Evolutionary conservation across 1,140 invertebrate genomes (phyloP), one percentile per base, ranked within the genome.

Genomic region (Monochamus saltuarius): DNA sequence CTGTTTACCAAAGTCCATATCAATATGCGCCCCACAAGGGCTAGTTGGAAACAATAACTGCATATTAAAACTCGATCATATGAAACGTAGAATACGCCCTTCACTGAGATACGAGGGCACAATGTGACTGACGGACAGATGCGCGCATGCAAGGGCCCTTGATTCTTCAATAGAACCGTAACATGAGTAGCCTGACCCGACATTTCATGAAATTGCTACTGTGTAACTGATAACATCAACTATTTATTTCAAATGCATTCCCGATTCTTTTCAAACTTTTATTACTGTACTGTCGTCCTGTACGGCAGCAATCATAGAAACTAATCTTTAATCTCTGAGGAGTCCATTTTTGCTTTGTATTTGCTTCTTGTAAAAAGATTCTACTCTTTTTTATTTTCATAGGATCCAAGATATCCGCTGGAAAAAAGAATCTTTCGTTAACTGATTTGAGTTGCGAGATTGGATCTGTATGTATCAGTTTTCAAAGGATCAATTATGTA

Each of bases 201-300:
- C 59, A 59, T 53, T 63, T 66, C 50, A 47, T 63, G 53, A 64
- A 65, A 67, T 67, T 65, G 65, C 65, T 67, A 67, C 65, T 65
- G 54, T 64, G 65, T 65, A 65, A 59, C 55, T 54, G 65, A 67
- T 67, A 67, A 67, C 65, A 67, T 67, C 65, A 43, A 55, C 42
- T 56, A 67, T 67, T 67, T 64, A 64, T 61, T 60, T 59, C 58
- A 56, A 60, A 64, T 65, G 62, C 59, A 67, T 67, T 59, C 47
- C 45, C 56, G 29, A 59, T 59, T 61, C 45, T 64, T 53, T 61
- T 46, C 36, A 35, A 19, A 52, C 46, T 52, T 37, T 67, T 51
- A 45, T 45, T 62, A 38, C 59, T 40, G 40, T 52, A 42, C 16
- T 40, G 11, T 36, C 36, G 11, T 4, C 34, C 14, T 49, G 34